Base-by-base conservation (phyloP, 92 coral and sea anemone species). In the Bergia puertoricense region DNA sequence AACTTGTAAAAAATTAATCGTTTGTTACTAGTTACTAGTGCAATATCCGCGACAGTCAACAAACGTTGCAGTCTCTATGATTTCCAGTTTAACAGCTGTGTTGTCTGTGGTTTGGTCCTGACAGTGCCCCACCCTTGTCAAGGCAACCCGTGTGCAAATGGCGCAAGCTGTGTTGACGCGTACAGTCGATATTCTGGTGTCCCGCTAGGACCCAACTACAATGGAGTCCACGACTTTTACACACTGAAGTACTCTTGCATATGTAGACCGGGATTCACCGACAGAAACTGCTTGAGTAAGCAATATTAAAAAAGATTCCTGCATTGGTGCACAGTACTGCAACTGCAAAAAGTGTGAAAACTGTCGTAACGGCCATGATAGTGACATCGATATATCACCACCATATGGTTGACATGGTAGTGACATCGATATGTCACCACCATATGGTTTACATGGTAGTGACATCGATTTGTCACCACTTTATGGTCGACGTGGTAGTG, bases 241-340 rank as follows among this genome's bases (percentile, higher is more conserved):
- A 40, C 81, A 40, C 37, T 54, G 56, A 68, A 30, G 48, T 91
- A 76, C 48, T 41, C 45, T 39, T 91, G 93, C 81, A 65, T 76
- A 56, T 91, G 93, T 79, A 73, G 72, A 15, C 89, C 86, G 45
- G 93, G 93, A n/a, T 91, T 54, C 81, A 82, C 86, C 74, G 91
- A 88, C 50, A 91, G 78, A 46, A 85, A 91, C 69, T 91, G 93
- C 54, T 79, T 88, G 66, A 91, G 93, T 91, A 88, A 88, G 93
- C 69, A 8, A 46, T 36, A 10, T 23, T 15, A 8, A 15, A 2
- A 9, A 51, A 15, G 57, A 8, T 51, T 51, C 2, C 14, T 51
- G 0, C 57, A 51, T 13, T 51, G 11, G 15, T 46, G 57, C 57
- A 51, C 14, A 51, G 0, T 51, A 2, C 14, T 7, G 15, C 1